A percentile compares a stretch with the other conserved stretches of the same genome.
Conservation (phyloP, 2,797 vertebrate genomes). For the Telmatherina bonti region DNA sequence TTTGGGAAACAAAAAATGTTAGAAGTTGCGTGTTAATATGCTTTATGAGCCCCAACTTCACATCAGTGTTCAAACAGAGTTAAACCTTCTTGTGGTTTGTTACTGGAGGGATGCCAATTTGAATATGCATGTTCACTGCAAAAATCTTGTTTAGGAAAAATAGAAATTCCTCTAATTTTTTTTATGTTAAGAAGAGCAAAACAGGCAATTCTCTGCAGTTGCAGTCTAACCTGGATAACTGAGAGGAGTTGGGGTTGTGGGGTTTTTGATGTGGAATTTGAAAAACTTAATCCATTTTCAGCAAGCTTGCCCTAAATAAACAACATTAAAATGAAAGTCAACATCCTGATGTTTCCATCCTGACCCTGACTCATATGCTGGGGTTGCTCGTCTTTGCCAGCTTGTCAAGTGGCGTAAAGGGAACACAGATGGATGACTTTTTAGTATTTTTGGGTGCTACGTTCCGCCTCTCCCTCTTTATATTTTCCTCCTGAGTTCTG, state of each 20-base stretch:
- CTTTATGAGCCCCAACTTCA: conserved; percentile 58
- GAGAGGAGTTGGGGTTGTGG: background rate
- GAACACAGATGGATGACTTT: conserved; percentile 31
- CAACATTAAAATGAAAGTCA: conserved; percentile 33
- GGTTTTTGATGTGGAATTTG: background rate
- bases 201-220: conserved; percentile 35
- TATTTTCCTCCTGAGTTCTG: conserved; percentile 24
- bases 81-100: conserved; percentile 50
- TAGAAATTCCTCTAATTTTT: conserved; percentile 38
- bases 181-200: conserved; percentile 15
- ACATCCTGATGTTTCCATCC: conserved; percentile 15
- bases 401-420: conserved; percentile 21
- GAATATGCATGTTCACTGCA: conserved; percentile 9
- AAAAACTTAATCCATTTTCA: conserved; percentile 23
- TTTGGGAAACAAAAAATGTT: conserved; percentile 53
- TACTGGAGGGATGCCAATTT: conserved; percentile 38
- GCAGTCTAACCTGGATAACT: background rate
- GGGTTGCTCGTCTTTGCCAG: conserved; percentile 35
- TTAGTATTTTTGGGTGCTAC: conserved; percentile 31
- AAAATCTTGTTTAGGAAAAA: conserved; percentile 47
- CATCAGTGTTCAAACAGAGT: conserved; percentile 55
- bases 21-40: conserved; percentile 62
- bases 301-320: conserved; percentile 35
- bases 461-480: conserved; percentile 20
- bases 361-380: conserved; percentile 42